A percentile compares a stretch with the other conserved stretches of the same genome.
phyloP scores from a whole-genome alignment of 2,888 invertebrate species.

The Mythimna pallens region DNA sequence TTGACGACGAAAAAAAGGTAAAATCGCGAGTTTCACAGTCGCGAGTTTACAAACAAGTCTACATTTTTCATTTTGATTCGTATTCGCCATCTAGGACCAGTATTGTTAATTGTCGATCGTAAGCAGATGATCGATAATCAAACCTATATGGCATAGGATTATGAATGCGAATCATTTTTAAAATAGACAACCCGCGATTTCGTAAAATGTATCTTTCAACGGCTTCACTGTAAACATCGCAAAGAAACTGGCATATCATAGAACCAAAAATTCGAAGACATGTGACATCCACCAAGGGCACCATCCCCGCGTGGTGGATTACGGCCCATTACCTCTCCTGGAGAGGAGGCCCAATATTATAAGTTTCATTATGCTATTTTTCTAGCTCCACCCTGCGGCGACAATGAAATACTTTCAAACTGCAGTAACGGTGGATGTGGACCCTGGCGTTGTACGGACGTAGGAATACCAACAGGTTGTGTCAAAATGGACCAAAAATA shows the following conservation, averaged over 20 bases:
- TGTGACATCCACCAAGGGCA: no score
- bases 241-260: no score
- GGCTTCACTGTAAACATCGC: no score
- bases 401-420: slow-evolving; percentile 42
- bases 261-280: no score
- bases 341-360: no score
- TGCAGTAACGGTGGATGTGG: slow-evolving; percentile 64
- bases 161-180: not conserved
- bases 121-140: not conserved
- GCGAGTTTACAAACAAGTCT: no score
- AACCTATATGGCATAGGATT: not conserved
- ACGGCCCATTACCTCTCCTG: no score
- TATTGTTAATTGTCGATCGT: not conserved
- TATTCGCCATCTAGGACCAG: not conserved
- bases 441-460: slow-evolving; percentile 69
- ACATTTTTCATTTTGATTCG: no score
- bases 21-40: no score
- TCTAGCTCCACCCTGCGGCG: slow-evolving; percentile 43
- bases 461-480: slow-evolving; percentile 59
- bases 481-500: slow-evolving; percentile 52
- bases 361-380: not conserved
- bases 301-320: no score
- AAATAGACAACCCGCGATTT: not conserved
- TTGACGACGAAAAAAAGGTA: no score
- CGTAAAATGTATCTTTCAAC: not conserved